These are phyloP conservation scores for Lasiurus borealis DNA, from an alignment of 2,113 vertebrate species.

Conservation along the genomic window DNA sequence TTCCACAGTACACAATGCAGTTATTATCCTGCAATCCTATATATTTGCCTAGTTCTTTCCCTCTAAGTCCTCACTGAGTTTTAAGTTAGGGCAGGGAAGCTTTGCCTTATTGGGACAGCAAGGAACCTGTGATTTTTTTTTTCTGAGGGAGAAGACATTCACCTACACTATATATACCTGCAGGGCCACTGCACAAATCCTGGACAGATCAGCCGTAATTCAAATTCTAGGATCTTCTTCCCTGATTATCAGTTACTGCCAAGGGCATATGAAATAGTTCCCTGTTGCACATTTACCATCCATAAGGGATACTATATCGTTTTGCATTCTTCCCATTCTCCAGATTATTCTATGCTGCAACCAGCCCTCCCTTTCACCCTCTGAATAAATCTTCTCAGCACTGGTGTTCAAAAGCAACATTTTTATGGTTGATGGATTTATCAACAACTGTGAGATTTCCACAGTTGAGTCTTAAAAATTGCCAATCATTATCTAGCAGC, in stretches of 20 bases:
- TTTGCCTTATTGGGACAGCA: constrained; percentile 71
- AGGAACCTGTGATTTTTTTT: constrained; percentile 43
- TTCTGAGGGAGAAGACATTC: constrained; percentile 81
- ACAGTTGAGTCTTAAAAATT: constrained; percentile 87
- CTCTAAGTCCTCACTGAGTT: constrained; percentile 65
- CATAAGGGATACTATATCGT: constrained; percentile 92
- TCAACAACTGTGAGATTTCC: constrained; percentile 85
- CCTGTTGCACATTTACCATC: constrained; percentile 88
- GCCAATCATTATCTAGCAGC: constrained; percentile 91
- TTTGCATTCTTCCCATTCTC: constrained; percentile 87
- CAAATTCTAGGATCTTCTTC: constrained; percentile 78
- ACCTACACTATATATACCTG: constrained; percentile 71
- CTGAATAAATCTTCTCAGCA: constrained; percentile 84
- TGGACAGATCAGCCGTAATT: constrained; percentile 81
- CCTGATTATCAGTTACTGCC: constrained; percentile 70
- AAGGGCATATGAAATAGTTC: constrained; percentile 74
- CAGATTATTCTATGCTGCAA: constrained; percentile 79
- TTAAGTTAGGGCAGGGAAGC: constrained; percentile 73
- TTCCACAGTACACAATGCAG: constrained; percentile 73
- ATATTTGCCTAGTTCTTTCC: constrained; percentile 56
- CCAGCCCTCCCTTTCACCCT: constrained; percentile 78
- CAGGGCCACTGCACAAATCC: constrained; percentile 81
- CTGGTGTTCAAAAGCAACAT: constrained; percentile 87
- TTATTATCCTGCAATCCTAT: constrained; percentile 67
- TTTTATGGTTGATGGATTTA: constrained; percentile 84